phyloP scores from a whole-genome alignment of 2,888 invertebrate genomes.

The Eupeodes latifasciatus region DNA sequence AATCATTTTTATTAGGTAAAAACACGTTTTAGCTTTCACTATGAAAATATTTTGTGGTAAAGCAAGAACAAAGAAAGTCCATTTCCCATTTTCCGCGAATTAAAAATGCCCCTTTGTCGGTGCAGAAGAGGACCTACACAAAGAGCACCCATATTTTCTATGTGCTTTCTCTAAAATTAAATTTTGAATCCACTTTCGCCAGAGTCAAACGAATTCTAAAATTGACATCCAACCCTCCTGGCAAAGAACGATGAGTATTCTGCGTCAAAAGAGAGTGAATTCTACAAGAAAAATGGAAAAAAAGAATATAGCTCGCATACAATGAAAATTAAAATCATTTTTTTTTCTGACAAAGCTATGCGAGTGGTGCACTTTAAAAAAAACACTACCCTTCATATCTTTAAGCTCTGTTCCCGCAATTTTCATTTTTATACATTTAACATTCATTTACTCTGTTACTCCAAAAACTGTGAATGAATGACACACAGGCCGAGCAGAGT shows the following conservation, averaged over 20 bases:
- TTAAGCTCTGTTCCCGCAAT: neutral
- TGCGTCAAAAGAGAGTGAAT: neutral
- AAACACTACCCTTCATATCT: neutral
- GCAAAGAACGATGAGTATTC: neutral
- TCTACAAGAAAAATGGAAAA: neutral
- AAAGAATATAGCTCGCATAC: neutral
- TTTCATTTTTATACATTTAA: neutral
- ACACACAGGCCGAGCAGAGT: neutral
- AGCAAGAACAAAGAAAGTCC: too few species aligned
- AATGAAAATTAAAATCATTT: constrained; percentile 29
- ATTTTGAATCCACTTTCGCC: constrained; percentile 13
- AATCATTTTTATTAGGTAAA: neutral
- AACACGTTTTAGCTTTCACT: too few species aligned
- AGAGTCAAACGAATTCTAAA: constrained; percentile 22
- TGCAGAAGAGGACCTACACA: neutral
- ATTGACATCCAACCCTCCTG: constrained; percentile 11
- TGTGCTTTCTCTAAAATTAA: constrained; percentile 13
- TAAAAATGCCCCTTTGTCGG: neutral
- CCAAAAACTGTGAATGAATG: constrained; percentile 2
- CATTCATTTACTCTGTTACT: neutral
- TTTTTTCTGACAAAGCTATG: constrained; percentile 6
- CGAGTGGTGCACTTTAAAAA: neutral
- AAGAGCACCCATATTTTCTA: constrained; percentile 3
- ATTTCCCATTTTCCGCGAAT: neutral
- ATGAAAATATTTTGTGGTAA: neutral